Percentiles rank a stretch among this genome's conserved stretches.
Evolutionary conservation across 1,140 invertebrate species (phyloP).

Genomic region (Dinothrombium tinctorium): DNA sequence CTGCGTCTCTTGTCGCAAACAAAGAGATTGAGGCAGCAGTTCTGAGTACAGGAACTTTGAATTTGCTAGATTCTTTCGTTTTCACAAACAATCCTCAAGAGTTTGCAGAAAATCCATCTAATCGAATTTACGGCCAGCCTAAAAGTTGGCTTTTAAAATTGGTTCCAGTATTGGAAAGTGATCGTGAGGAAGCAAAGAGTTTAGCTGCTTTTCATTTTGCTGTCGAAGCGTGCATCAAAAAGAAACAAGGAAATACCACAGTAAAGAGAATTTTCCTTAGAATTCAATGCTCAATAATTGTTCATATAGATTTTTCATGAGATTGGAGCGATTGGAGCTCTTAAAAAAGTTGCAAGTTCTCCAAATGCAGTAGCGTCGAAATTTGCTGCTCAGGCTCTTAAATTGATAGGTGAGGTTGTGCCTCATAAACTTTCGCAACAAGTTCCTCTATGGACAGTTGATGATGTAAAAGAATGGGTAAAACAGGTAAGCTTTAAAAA

Average conservation of each 20-base stretch:
- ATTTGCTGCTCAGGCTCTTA: slow-evolving; percentile 81
- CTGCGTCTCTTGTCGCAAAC: slow-evolving; percentile 84
- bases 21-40: slow-evolving; percentile 95
- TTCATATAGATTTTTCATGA: slow-evolving; percentile 48
- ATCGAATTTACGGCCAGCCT: slow-evolving; percentile 85
- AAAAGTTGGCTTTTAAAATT: slow-evolving; percentile 81
- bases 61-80: slow-evolving; percentile 88
- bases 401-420: slow-evolving; percentile 82
- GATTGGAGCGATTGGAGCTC: slow-evolving; percentile 78
- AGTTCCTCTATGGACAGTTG: slow-evolving; percentile 85
- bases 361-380: slow-evolving; percentile 93
- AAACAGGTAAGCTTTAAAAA: slow-evolving; percentile 39
- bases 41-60: slow-evolving; percentile 73
- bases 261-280: slow-evolving; percentile 17
- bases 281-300: not conserved
- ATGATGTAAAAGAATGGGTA: slow-evolving; percentile 93
- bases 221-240: slow-evolving; percentile 96
- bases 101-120: slow-evolving; percentile 64
- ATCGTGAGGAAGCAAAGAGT: slow-evolving; percentile 82
- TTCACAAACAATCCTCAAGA: slow-evolving; percentile 74
- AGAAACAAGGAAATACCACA: slow-evolving; percentile 77
- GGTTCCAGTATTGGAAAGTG: slow-evolving; percentile 82
- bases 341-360: slow-evolving; percentile 89
- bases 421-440: slow-evolving; percentile 93
- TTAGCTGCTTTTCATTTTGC: slow-evolving; percentile 96